Conservation (phyloP, 2,113 vertebrate species). For the Ptilorrhoa leucosticta region DNA sequence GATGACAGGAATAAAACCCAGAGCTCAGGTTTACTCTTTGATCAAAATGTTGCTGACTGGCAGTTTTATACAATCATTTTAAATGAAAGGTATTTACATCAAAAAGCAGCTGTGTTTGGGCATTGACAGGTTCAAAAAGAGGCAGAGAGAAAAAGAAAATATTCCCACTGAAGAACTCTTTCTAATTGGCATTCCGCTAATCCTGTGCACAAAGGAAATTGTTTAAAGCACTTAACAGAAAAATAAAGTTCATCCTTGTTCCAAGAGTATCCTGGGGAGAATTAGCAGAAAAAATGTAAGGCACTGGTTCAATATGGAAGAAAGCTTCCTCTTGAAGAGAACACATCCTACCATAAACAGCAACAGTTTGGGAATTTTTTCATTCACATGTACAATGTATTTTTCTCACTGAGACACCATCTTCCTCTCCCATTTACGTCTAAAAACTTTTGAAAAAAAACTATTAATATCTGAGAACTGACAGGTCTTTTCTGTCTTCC, state of each 20-base stretch:
- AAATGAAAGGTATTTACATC: neutral
- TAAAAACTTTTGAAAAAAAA: neutral
- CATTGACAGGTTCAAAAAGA: neutral
- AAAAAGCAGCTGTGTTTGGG: neutral
- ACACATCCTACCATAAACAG: neutral
- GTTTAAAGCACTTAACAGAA: constrained; percentile 1
- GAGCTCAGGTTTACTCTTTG: neutral
- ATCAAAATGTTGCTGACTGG: neutral
- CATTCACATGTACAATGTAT: fast-evolving
- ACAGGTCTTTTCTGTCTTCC: neutral
- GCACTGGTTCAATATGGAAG: neutral
- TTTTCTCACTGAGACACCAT: neutral
- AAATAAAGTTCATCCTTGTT: neutral
- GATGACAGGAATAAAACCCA: neutral
- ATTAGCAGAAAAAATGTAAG: neutral
- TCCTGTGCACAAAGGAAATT: neutral
- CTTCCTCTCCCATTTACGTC: neutral
- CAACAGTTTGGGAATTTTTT: neutral
- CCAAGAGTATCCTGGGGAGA: neutral
- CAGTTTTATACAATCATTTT: neutral
- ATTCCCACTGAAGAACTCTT: neutral
- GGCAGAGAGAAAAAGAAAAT: neutral
- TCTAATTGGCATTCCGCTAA: neutral
- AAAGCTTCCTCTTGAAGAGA: neutral
- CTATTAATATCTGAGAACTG: neutral